These are phyloP conservation scores for Excalfactoria chinensis DNA, from an alignment of 2,113 vertebrate genomes.

Conservation along the genomic window DNA sequence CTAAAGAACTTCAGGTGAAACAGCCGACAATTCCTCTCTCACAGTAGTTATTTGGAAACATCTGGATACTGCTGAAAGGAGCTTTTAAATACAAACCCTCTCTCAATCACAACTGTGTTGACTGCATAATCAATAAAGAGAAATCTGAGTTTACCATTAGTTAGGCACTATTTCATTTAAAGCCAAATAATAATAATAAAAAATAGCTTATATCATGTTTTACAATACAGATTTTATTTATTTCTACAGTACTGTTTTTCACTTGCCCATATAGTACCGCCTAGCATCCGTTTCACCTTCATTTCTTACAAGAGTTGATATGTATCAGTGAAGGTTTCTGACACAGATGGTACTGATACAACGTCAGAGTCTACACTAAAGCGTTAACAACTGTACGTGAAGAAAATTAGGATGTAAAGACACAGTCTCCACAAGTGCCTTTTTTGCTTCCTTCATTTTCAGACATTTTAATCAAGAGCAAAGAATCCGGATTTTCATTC, in stretches of 20 bases:
- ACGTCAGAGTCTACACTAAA: not conserved
- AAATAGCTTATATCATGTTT: not conserved
- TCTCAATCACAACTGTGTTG: not conserved
- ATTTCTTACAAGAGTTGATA: not conserved
- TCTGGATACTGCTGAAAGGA: not conserved
- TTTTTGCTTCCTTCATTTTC: not conserved
- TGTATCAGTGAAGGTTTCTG: not conserved
- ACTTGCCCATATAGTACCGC: not conserved
- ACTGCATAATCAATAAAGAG: not conserved
- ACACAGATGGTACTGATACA: not conserved
- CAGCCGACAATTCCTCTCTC: slow-evolving; percentile 37
- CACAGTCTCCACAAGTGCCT: not conserved
- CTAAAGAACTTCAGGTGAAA: slow-evolving; percentile 66
- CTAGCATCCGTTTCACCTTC: not conserved
- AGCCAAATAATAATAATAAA: not conserved
- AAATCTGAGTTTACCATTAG: not conserved
- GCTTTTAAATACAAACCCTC: not conserved
- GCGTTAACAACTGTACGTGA: not conserved
- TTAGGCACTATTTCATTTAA: not conserved
- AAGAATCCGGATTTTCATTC: not conserved
- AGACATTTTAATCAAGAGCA: not conserved
- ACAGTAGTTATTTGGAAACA: not conserved
- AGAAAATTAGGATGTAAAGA: not conserved
- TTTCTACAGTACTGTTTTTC: not conserved
- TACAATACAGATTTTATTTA: not conserved